Evolutionary conservation across 2,113 vertebrate species (phyloP).

Genomic region (Ammodytes marinus): DNA sequence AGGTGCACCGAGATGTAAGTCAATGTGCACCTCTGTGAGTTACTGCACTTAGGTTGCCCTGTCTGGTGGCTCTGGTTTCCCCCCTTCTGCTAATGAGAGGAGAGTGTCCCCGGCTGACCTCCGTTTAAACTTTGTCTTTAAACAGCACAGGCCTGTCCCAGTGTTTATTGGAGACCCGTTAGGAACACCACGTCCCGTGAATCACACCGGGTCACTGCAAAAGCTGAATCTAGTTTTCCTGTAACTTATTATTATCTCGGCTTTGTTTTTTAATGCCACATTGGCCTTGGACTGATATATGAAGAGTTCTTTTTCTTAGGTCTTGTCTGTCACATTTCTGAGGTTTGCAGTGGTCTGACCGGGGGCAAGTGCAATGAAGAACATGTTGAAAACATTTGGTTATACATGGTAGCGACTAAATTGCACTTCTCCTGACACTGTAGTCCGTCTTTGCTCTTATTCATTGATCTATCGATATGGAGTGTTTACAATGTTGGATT

Average conservation of each 20-base stretch:
- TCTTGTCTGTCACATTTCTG: not conserved
- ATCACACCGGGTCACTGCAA: conserved; percentile 27
- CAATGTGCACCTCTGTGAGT: not conserved
- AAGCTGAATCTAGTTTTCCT: not conserved
- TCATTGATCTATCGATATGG: not conserved
- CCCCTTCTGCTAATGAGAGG: conserved; percentile 41
- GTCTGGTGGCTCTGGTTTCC: not conserved
- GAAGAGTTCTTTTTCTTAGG: not conserved
- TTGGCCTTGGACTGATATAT: not conserved
- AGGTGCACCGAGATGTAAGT: not conserved
- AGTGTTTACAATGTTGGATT: conserved; percentile 13
- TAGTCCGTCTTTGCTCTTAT: not conserved
- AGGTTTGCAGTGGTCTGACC: too few relatives aligned
- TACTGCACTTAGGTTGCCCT: not conserved
- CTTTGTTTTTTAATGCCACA: not conserved
- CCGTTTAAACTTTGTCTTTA: conserved; percentile 58
- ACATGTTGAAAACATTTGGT: not conserved
- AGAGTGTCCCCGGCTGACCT: conserved; percentile 57
- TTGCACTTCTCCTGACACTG: not conserved
- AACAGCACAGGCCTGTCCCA: conserved; percentile 51
- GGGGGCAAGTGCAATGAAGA: not conserved
- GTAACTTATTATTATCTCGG: not conserved
- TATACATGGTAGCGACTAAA: not conserved
- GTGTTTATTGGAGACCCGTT: conserved; percentile 67
- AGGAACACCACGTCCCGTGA: conserved; percentile 65